phyloP scores from a whole-genome alignment of 2,113 vertebrate genomes.

The Bothrops jararaca region DNA sequence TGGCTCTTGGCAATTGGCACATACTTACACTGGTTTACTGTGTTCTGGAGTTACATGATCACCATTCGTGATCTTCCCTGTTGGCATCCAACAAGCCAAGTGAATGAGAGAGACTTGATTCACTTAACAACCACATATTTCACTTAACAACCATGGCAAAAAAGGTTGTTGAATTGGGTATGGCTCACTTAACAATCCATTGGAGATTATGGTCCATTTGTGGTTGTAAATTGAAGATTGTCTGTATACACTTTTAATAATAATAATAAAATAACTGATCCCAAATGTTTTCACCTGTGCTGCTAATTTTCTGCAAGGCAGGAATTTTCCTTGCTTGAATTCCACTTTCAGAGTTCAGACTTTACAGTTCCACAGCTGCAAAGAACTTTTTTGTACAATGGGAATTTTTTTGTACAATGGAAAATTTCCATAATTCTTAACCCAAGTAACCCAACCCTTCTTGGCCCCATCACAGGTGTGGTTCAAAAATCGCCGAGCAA shows the following conservation, averaged over 20 bases:
- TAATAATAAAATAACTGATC: neutral
- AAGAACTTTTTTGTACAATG: no score
- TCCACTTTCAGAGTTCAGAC: neutral
- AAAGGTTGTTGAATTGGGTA: no score
- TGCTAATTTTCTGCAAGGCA: neutral
- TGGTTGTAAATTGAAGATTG: neutral
- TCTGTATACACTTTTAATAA: neutral
- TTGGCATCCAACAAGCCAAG: neutral
- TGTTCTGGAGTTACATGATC: neutral
- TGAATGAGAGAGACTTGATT: neutral
- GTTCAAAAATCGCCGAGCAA: slow-evolving; percentile 84
- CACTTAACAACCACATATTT: no score
- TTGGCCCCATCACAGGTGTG: slow-evolving; percentile 66
- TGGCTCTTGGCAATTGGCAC: neutral
- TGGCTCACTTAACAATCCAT: neutral
- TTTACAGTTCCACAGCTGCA: neutral
- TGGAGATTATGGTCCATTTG: neutral
- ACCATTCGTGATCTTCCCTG: neutral
- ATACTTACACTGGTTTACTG: no score
- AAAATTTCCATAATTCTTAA: neutral
- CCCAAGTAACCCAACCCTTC: fast-evolving
- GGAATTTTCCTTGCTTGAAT: neutral
- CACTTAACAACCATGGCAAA: no score
- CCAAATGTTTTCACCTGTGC: neutral
- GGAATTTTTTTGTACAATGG: no score